These are phyloP conservation scores for Penaeus monodon DNA, from an alignment of 2,888 invertebrate species.

Conservation along the genomic window DNA sequence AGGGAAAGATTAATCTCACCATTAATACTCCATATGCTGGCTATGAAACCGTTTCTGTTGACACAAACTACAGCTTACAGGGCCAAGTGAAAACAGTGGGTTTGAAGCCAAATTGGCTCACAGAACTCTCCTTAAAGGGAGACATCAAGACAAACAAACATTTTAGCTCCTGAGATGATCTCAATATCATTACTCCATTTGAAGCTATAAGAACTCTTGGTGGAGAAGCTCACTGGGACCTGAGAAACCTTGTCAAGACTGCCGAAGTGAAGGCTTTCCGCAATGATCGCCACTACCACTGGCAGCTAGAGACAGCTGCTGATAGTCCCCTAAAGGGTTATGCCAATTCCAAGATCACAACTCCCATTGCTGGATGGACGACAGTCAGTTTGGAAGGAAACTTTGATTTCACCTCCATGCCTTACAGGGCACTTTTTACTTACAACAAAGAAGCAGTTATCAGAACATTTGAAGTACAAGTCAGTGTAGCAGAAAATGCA, in stretches of 20 bases:
- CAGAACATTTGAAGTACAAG: conserved; percentile 3
- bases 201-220: conserved; percentile 35
- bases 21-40: conserved; percentile 34
- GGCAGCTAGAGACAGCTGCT: conserved; percentile 40
- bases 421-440: conserved; percentile 16
- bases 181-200: conserved; percentile 60
- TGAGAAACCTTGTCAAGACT: conserved; percentile 27
- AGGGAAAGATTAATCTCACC: conserved; percentile 35
- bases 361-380: conserved; percentile 40
- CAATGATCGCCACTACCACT: conserved; percentile 36
- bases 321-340: conserved; percentile 26
- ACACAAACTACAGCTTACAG: conserved; percentile 28
- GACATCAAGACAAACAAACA: conserved; percentile 22
- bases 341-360: conserved; percentile 13
- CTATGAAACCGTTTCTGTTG: conserved; percentile 24
- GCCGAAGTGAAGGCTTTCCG: conserved; percentile 19
- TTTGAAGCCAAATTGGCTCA: conserved; percentile 30
- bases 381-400: conserved; percentile 11
- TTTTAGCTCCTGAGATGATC: conserved; percentile 41
- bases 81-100: conserved; percentile 19
- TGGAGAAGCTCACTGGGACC: conserved; percentile 55
- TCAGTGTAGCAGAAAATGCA: conserved; percentile 9
- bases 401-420: conserved; percentile 37
- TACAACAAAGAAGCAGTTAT: conserved; percentile 34
- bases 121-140: conserved; percentile 37